These are phyloP conservation scores for Mythimna vitellina DNA, from an alignment of 2,888 invertebrate species.

Conservation along the genomic window DNA sequence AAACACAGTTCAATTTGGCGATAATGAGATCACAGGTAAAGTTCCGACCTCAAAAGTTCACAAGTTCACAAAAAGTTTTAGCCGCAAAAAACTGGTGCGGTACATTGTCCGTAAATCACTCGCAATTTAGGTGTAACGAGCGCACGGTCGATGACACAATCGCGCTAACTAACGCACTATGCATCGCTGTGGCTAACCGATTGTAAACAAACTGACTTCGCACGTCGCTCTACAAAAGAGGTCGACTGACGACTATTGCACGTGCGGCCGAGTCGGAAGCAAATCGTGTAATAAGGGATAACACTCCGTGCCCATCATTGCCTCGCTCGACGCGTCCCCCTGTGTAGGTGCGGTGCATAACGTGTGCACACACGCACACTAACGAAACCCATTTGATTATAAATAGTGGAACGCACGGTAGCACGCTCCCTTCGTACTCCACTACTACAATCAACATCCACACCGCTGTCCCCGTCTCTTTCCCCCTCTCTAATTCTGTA, in stretches of 20 bases:
- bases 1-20: constrained; percentile 79
- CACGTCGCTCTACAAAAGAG: constrained; percentile 86
- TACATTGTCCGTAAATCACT: constrained; percentile 85
- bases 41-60: constrained; percentile 79
- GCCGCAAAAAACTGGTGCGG: constrained; percentile 77
- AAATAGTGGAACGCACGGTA: constrained; percentile 90
- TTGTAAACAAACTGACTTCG: constrained; percentile 88
- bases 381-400: constrained; percentile 85
- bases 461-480: constrained; percentile 76
- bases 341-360: constrained; percentile 87
- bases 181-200: constrained; percentile 82
- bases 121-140: constrained; percentile 83
- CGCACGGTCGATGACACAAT: constrained; percentile 88
- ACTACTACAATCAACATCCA: constrained; percentile 86
- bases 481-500: constrained; percentile 66
- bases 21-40: constrained; percentile 75
- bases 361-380: constrained; percentile 86
- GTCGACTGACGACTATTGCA: constrained; percentile 84
- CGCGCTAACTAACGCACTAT: constrained; percentile 85
- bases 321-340: constrained; percentile 80
- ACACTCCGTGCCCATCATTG: constrained; percentile 90
- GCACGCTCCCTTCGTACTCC: constrained; percentile 89
- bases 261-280: constrained; percentile 88
- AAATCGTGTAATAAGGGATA: constrained; percentile 89
- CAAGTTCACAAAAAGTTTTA: constrained; percentile 85